These are phyloP conservation scores for Pemphredon lugubris DNA, from an alignment of 2,888 invertebrate genomes.

Conservation along the genomic window DNA sequence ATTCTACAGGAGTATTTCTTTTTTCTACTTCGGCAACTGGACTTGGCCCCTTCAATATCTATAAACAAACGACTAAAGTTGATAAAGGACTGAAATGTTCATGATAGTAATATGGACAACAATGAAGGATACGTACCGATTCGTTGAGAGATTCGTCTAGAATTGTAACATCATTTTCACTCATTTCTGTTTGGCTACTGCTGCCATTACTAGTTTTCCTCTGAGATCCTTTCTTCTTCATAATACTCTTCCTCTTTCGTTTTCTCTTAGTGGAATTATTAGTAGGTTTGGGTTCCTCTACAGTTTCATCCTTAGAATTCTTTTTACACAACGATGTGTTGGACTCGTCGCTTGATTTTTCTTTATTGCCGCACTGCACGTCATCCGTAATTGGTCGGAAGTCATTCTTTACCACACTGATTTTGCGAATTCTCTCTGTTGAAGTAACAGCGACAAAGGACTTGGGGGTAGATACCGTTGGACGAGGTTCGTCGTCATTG, in stretches of 20 bases:
- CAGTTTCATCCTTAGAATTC: slow-evolving; percentile 73
- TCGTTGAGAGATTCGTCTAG: slow-evolving; percentile 67
- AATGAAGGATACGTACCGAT: slow-evolving; percentile 63
- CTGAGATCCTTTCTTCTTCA: slow-evolving; percentile 90
- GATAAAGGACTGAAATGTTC: background rate
- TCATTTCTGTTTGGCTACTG: slow-evolving; percentile 76
- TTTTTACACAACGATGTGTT: slow-evolving; percentile 68
- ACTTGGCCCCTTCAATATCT: slow-evolving; percentile 68
- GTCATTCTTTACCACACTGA: slow-evolving; percentile 85
- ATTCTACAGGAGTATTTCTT: slow-evolving; percentile 46
- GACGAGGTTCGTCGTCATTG: slow-evolving; percentile 80
- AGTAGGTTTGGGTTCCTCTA: slow-evolving; percentile 83
- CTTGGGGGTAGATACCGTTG: slow-evolving; percentile 74
- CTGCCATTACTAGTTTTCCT: slow-evolving; percentile 84
- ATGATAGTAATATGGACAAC: too few relatives aligned
- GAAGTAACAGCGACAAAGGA: slow-evolving; percentile 83
- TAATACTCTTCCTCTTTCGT: slow-evolving; percentile 89
- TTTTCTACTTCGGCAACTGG: slow-evolving; percentile 68
- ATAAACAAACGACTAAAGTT: slow-evolving; percentile 1
- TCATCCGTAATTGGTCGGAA: slow-evolving; percentile 84
- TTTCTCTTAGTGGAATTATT: slow-evolving; percentile 87
- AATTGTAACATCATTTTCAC: slow-evolving; percentile 64
- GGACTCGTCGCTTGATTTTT: slow-evolving; percentile 75
- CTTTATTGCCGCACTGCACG: slow-evolving; percentile 66
- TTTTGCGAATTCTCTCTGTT: slow-evolving; percentile 84